Base-by-base conservation (phyloP, 2,113 vertebrate genomes). In the Semicossyphus pulcher region DNA sequence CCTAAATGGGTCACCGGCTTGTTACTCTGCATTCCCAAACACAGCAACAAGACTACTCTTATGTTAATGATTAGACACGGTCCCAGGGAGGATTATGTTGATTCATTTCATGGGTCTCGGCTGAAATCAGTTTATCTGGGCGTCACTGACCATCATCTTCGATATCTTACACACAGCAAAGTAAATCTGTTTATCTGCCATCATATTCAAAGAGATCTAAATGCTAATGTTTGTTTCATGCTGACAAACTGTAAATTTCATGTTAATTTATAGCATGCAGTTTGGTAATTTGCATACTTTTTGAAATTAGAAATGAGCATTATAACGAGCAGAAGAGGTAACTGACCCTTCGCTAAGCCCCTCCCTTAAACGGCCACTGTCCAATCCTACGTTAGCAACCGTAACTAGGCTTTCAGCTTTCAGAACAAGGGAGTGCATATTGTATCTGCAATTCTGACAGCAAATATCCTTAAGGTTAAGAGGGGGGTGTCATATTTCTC, bases 1-100 rank as follows among this genome's bases (percentile, higher is more conserved):
- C 36, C 31, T 66, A 84, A 80, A 80, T 84, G 73, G 81, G 81
- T 80, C 81, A 86, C 64, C 65, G 31, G 66, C 76, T 77, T 32
- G 39, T 78, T 45, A 54, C 0, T 61, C 49, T 57, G 61, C 54
- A 73, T 80, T 67, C 54, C 29, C 44, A 67, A 20, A 28, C 12
- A 41, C 29, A 65, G 48, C 42, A 68, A 69, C 42, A 58, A 10
- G 11, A 61, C 14, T 31, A 64, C 32, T 71, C 49, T 51, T 39
- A 26, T 63, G 59, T 49, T 82, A 51, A 45, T 65, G 48, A 75
- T 70, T 52, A 64, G 52, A 68, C 3, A 3, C 21, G 39, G 10
- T 64, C 62, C 18, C 73, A 29, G 29, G 72, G 54, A 58, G 39
- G 61, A 60, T 86, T 68, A 74, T 37, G 10, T 20, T 58, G 58